Conservation (phyloP, 2,797 vertebrate species). For the Hylomyscus alleni region DNA sequence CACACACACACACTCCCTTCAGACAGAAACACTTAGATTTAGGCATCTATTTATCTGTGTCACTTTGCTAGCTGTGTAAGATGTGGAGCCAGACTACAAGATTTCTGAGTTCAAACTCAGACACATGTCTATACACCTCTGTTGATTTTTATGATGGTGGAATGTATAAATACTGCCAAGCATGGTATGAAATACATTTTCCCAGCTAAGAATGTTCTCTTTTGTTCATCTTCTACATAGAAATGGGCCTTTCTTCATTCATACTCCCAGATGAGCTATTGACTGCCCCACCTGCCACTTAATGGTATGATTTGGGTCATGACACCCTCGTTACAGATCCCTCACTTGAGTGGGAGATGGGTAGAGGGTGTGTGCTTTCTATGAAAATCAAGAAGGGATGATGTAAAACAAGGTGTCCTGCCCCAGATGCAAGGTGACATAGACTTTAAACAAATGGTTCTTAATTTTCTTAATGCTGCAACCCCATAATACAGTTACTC, state of each 20-base stretch:
- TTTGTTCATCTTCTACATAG: constrained; percentile 7
- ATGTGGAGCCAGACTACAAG: not conserved
- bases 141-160: not conserved
- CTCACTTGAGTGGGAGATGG: not conserved
- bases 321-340: not conserved
- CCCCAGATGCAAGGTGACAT: not conserved
- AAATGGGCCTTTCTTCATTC: not conserved
- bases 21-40: not conserved
- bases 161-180: constrained; percentile 44
- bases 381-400: not conserved
- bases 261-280: not conserved
- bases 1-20: not conserved
- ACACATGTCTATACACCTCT: not conserved
- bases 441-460: not conserved
- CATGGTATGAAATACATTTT: constrained; percentile 3
- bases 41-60: not conserved
- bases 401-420: not conserved
- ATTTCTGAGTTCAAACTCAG: constrained; percentile 39
- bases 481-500: not conserved
- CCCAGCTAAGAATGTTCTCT: not conserved
- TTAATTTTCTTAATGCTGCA: not conserved
- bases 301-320: not conserved
- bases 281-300: not conserved
- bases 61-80: not conserved
- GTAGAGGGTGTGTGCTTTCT: not conserved